These are phyloP conservation scores for Notocelia uddmanniana DNA, from an alignment of 2,888 invertebrate species.

Conservation along the genomic window DNA sequence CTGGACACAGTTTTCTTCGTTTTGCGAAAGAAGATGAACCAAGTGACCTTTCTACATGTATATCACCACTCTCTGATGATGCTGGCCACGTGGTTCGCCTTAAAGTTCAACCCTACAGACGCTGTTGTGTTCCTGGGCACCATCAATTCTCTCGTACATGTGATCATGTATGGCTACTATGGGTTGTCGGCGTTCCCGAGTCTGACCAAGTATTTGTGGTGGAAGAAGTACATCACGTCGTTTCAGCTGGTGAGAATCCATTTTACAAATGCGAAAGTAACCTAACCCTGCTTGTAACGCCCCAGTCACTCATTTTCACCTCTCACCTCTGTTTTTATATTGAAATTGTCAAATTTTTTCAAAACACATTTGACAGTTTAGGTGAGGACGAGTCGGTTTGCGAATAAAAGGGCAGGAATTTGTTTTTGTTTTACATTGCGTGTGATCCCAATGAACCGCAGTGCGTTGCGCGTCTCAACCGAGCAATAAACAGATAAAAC, in stretches of 20 bases:
- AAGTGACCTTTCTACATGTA: constrained; percentile 93
- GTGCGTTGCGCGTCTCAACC: no score
- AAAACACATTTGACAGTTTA: no score
- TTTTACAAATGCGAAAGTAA: no score
- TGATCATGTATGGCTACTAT: constrained; percentile 91
- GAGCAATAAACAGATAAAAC: no score
- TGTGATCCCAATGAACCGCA: no score
- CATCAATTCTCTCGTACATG: constrained; percentile 88
- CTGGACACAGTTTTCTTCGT: constrained; percentile 93
- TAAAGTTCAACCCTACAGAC: constrained; percentile 88
- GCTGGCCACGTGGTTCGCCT: constrained; percentile 88
- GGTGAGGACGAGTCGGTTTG: no score
- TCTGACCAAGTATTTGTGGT: constrained; percentile 89
- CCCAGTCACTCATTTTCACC: no score
- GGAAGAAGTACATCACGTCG: constrained; percentile 90
- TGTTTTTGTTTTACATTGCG: no score
- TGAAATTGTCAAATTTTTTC: no score
- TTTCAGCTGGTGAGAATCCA: constrained; percentile 86
- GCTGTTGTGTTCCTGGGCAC: constrained; percentile 88
- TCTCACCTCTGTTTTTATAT: no score
- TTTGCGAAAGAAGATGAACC: constrained; percentile 89
- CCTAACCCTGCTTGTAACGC: no score
- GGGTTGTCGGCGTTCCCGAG: constrained; percentile 88
- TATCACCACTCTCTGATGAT: constrained; percentile 91
- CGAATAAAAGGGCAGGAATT: no score